Base-by-base conservation (phyloP, 1,140 invertebrate species). In the Fopius arisanus region DNA sequence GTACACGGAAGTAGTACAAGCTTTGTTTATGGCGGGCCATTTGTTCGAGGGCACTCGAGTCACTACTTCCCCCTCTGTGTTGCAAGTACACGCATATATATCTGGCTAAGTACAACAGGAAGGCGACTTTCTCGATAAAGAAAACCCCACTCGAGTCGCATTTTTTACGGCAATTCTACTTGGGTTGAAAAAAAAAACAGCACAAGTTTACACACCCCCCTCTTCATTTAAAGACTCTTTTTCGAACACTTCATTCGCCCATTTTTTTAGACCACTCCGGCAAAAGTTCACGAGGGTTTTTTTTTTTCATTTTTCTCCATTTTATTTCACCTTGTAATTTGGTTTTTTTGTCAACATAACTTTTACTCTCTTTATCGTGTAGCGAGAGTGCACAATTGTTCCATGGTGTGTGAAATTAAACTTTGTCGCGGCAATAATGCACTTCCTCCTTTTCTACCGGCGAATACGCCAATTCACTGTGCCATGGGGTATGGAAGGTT, bases 11-110 rank as follows among this genome's bases (percentile, higher is more conserved):
- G 67, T 70, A 70, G 68, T 70, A 74, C 63, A 75, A 75, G 69
- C 74, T 71, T 71, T 75, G 68, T 75, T 75, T 75, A 75, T 71
- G 68, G 69, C 37, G 43, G 70, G 63, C 73, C 69, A 75, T 75
- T 75, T 75, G 68, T 70, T 71, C 68, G 68, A 75, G 65, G 69
- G 62, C 69, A 71, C 69, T 71, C 51, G 31, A 75, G 59, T 65
- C 28, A 33, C 29, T 65, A 33, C 16, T 65, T 33, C 29, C 28
- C n/a, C 12, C 28, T 9, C 23, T 3, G 54, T 59, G 23, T 21
- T 28, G 23, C 23, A 59, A 26, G 23, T 14, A 59, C 23, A 59
- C 23, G 23, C 23, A 59, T 59, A 59, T 59, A 59, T 59, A 59
- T 59, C 54, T 59, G 21, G 54, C 21, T 59, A 59, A 59, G 54